Percentiles rank a stretch among this genome's conserved stretches.
phyloP scores from a whole-genome alignment of 1,140 invertebrate species.

The Leptinotarsa defecta region DNA sequence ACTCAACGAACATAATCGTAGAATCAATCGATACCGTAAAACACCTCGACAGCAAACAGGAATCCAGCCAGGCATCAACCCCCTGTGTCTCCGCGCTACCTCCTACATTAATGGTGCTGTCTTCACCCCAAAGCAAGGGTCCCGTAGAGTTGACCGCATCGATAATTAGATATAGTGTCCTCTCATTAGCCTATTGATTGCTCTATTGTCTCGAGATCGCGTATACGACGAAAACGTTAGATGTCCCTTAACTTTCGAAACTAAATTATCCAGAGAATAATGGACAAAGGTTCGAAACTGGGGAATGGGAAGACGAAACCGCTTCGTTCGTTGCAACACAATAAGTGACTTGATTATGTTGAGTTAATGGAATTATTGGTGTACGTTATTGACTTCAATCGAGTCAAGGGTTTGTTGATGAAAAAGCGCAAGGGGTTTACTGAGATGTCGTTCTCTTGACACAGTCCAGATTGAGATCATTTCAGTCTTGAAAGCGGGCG shows the following conservation, averaged over 20 bases:
- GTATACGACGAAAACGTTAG: constrained; percentile 24
- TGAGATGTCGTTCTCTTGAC: too few species aligned
- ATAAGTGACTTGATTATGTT: constrained; percentile 44
- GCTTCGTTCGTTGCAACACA: constrained; percentile 31
- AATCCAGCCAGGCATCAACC: not conserved
- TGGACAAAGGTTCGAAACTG: constrained; percentile 47
- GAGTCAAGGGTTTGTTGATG: constrained; percentile 11
- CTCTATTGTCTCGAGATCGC: constrained; percentile 53
- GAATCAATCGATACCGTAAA: too few species aligned
- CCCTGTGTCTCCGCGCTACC: not conserved
- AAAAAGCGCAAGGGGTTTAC: not conserved
- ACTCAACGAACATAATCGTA: too few species aligned
- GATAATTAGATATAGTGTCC: constrained; percentile 59
- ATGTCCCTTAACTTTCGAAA: constrained; percentile 36
- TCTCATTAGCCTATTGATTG: constrained; percentile 59
- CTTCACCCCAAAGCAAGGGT: constrained; percentile 14
- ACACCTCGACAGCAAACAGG: not conserved
- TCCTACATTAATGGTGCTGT: constrained; percentile 2
- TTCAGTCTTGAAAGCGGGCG: too few species aligned
- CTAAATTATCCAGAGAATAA: constrained; percentile 51
- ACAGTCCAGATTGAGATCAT: too few species aligned
- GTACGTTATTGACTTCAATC: constrained; percentile 20
- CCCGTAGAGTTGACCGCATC: constrained; percentile 51
- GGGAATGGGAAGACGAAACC: constrained; percentile 34
- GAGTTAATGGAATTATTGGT: constrained; percentile 19